Evolutionary conservation across 2,113 vertebrate genomes (phyloP).

Genomic region (Gallinago undulata): DNA sequence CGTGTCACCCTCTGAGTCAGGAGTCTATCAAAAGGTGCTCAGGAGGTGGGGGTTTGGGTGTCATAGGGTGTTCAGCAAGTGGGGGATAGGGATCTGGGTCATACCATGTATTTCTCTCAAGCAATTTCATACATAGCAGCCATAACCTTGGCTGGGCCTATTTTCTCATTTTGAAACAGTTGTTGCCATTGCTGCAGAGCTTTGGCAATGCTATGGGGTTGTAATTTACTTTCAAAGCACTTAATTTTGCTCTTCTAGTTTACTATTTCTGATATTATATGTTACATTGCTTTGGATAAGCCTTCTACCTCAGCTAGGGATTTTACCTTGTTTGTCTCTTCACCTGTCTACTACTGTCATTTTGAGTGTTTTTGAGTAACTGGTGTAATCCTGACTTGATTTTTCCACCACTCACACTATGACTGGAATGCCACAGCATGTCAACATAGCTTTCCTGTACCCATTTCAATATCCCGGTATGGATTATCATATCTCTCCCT

Average conservation of each 20-base stretch:
- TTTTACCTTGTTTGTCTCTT: neutral
- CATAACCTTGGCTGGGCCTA: neutral
- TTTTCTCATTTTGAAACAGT: neutral
- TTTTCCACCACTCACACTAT: neutral
- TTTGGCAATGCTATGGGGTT: neutral
- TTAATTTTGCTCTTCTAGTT: neutral
- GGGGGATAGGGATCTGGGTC: neutral
- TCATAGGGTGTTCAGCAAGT: neutral
- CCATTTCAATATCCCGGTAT: neutral
- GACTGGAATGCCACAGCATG: neutral
- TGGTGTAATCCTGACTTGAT: neutral
- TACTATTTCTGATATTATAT: neutral
- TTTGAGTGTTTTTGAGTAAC: neutral
- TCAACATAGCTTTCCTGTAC: neutral
- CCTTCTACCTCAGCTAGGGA: neutral
- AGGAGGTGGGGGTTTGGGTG: neutral
- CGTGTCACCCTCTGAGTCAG: neutral
- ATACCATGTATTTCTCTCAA: neutral
- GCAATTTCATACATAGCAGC: neutral
- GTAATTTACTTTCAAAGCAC: neutral
- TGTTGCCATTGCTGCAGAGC: neutral
- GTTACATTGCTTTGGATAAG: neutral
- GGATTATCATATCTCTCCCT: neutral
- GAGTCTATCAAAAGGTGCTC: neutral
- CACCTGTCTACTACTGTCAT: neutral